Base-by-base conservation (phyloP, 2,113 vertebrate species). In the Gymnarchus niloticus region DNA sequence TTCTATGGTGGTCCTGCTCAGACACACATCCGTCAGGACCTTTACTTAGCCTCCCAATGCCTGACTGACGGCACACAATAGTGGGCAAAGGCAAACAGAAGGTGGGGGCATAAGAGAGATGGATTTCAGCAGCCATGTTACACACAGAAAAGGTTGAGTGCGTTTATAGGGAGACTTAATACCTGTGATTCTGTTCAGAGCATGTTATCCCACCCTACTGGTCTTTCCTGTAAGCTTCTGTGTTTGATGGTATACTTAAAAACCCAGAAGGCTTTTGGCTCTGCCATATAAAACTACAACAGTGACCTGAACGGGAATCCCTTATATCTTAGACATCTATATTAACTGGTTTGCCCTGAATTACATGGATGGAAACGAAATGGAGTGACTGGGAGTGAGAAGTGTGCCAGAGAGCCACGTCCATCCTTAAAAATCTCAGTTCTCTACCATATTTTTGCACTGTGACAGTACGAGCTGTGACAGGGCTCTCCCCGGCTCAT, bases 21-120 rank as follows among this genome's bases (percentile, higher is more conserved):
- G 65, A 87, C 85, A 88, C 25, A 83, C 80, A 88, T 88, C 85
- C 85, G 86, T 90, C 88, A 86, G 90, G 90, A 87, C 61, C 88
- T 82, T 83, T 57, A 89, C 65, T 88, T 12, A 83, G 17, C 65
- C 81, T 73, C 5, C 56, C 49, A 33, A 80, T 81, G 87, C 88
- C 54, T 90, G 86, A 84, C 51, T 87, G 89, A 84, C 73, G 49
- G 81, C 85, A 80, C 44, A 88, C 88, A 88, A 81, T 87, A 65
- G 84, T 81, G 81, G 25, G 59, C 21, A 85, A 83, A 84, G 52
- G 54, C 37, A 86, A 86, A 82, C 33, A 82, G 19, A 73, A 17
- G 1, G 0, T 41, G 33, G 28, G 65, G 3, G 61, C 5, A n/a
- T n/a, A n/a, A n/a, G n/a, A n/a, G n/a, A n/a, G n/a, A n/a, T n/a